A percentile compares a stretch with the other conserved stretches of the same genome.
Evolutionary conservation across 2,888 invertebrate species (phyloP).

Genomic region (Plebejus argus): DNA sequence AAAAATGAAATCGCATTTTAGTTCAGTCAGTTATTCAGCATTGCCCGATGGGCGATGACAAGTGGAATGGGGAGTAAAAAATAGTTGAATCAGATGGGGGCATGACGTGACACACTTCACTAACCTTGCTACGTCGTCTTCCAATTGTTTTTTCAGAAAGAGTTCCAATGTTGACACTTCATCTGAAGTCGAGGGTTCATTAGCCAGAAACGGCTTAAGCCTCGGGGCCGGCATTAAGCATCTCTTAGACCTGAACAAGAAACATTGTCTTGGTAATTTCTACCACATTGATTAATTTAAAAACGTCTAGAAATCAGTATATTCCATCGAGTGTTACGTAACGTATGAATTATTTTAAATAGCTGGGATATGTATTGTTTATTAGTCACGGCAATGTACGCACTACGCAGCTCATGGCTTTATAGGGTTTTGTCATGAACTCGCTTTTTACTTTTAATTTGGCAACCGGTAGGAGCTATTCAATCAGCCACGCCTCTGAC

Average conservation of each 20-base stretch:
- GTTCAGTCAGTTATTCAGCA: no score
- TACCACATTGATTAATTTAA: not conserved
- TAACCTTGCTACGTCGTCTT: conserved; percentile 72
- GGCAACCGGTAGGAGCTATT: not conserved
- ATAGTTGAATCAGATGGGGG: not conserved
- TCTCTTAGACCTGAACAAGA: conserved; percentile 56
- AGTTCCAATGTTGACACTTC: conserved; percentile 63
- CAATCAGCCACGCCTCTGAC: conserved; percentile 12
- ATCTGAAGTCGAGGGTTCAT: conserved; percentile 58
- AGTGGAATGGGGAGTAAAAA: not conserved
- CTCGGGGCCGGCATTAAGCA: conserved; percentile 73
- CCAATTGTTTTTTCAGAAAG: conserved; percentile 64
- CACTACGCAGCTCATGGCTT: not conserved
- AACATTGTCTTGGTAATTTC: not conserved
- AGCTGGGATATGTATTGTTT: conserved; percentile 2
- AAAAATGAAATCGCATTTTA: not conserved
- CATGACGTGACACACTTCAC: conserved; percentile 24
- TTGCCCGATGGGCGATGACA: not conserved
- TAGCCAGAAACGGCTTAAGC: conserved; percentile 63
- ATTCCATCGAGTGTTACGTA: not conserved
- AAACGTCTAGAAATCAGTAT: not conserved
- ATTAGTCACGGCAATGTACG: not conserved
- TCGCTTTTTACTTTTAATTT: conserved; percentile 10
- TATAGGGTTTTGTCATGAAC: conserved; percentile 2
- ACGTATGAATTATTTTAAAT: not conserved